A percentile compares a stretch with the other conserved stretches of the same genome.
phyloP scores from a whole-genome alignment of 2,113 vertebrate species.

The Microcebus jonahi region DNA sequence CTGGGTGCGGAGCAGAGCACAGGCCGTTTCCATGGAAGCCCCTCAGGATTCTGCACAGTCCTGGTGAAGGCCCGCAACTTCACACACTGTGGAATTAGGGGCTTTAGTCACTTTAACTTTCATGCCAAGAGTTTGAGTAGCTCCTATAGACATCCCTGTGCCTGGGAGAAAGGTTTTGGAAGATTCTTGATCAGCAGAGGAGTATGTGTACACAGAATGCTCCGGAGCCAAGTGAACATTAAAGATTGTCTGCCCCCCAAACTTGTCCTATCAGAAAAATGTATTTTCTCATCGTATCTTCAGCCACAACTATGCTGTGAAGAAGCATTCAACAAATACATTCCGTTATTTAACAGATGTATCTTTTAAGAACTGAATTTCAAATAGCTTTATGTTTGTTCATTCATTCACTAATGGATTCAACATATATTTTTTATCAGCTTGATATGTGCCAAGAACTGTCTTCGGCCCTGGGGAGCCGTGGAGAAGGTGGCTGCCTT shows the following conservation, averaged over 20 bases:
- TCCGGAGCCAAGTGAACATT: neutral
- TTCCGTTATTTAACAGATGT: neutral
- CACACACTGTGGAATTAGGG: neutral
- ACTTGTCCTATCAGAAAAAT: neutral
- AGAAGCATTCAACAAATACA: neutral
- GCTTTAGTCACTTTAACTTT: neutral
- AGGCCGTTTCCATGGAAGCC: rapidly evolving
- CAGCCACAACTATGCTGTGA: neutral
- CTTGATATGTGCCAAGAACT: neutral
- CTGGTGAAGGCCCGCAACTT: neutral
- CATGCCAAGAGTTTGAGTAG: neutral
- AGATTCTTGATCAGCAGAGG: neutral
- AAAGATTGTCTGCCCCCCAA: neutral
- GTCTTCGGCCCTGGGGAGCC: neutral
- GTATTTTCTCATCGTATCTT: neutral
- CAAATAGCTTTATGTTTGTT: neutral
- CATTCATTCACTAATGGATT: neutral
- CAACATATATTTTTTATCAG: neutral
- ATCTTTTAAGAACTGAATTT: neutral
- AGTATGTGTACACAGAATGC: neutral
- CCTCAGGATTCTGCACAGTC: neutral
- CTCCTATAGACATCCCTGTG: neutral
- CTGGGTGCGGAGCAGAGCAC: rapidly evolving
- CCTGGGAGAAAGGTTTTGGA: neutral
- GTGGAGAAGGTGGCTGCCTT: neutral